These are phyloP conservation scores for Emmelina monodactyla DNA, from an alignment of 2,888 invertebrate species.

Conservation along the genomic window DNA sequence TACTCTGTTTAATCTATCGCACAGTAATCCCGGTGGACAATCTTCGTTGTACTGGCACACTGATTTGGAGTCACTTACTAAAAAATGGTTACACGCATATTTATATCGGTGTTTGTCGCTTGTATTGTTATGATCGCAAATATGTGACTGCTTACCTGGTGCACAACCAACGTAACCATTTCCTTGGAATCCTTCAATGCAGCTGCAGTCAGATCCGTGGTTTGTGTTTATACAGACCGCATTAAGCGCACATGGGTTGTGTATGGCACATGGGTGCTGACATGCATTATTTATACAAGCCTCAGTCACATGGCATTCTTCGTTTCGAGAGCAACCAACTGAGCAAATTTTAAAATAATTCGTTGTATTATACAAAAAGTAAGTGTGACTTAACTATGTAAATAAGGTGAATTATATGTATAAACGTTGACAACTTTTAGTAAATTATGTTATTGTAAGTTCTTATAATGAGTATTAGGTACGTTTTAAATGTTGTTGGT, in stretches of 20 bases:
- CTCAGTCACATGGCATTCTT: conserved; percentile 85
- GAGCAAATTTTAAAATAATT: conserved; percentile 47
- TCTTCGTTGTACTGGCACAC: conserved; percentile 92
- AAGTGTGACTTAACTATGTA: conserved; percentile 5
- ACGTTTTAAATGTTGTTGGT: too few relatives aligned
- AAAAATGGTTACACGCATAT: too few relatives aligned
- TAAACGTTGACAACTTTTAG: too few relatives aligned
- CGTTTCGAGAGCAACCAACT: conserved; percentile 88
- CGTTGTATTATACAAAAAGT: conserved; percentile 21
- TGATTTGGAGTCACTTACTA: conserved; percentile 39
- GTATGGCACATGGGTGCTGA: conserved; percentile 85
- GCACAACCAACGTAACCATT: conserved; percentile 84
- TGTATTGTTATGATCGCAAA: too few relatives aligned
- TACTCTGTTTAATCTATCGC: conserved; percentile 83
- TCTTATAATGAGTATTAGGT: too few relatives aligned
- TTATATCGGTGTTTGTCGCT: too few relatives aligned
- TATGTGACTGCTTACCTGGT: conserved; percentile 74
- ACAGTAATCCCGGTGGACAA: conserved; percentile 85
- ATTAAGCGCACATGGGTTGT: conserved; percentile 83
- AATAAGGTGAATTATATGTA: conserved; percentile 3
- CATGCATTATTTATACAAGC: conserved; percentile 87
- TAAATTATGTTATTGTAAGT: too few relatives aligned
- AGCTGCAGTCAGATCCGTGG: conserved; percentile 86
- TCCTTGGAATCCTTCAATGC: conserved; percentile 85
- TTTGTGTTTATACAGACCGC: conserved; percentile 89